phyloP scores from a whole-genome alignment of 1,140 invertebrate genomes.

The Cotesia vestalis region DNA sequence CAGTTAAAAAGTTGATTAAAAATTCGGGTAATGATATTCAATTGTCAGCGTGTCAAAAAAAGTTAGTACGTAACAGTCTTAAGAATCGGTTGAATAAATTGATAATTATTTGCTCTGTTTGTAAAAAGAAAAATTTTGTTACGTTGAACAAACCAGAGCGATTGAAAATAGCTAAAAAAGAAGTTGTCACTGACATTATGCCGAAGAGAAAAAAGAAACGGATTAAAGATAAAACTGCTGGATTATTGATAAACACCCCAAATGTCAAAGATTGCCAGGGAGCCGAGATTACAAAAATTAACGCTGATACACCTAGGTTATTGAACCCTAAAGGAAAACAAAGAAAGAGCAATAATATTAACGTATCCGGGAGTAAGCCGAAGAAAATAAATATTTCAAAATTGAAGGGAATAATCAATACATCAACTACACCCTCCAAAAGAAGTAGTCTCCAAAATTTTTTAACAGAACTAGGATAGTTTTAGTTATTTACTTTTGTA shows the following conservation, averaged over 20 bases:
- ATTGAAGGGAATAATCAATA: conserved; percentile 34
- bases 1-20: conserved; percentile 43
- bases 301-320: conserved; percentile 2
- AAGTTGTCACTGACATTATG: conserved; percentile 23
- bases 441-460: conserved; percentile 23
- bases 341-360: background rate
- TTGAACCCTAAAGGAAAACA: conserved; percentile 6
- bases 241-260: conserved; percentile 50
- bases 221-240: conserved; percentile 54
- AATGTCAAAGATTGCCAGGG: background rate
- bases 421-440: conserved; percentile 16
- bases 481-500: background rate
- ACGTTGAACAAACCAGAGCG: conserved; percentile 48
- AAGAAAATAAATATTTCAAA: conserved; percentile 36
- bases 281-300: background rate
- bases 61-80: conserved; percentile 48
- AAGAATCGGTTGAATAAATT: conserved; percentile 53
- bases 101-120: conserved; percentile 53
- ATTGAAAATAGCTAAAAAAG: conserved; percentile 28
- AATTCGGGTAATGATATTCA: conserved; percentile 24
- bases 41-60: conserved; percentile 45
- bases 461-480: conserved; percentile 27
- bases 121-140: conserved; percentile 47
- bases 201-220: conserved; percentile 52
- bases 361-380: conserved; percentile 10